Evolutionary conservation across 2,888 invertebrate species (phyloP).

Genomic region (Arctia plantaginis): DNA sequence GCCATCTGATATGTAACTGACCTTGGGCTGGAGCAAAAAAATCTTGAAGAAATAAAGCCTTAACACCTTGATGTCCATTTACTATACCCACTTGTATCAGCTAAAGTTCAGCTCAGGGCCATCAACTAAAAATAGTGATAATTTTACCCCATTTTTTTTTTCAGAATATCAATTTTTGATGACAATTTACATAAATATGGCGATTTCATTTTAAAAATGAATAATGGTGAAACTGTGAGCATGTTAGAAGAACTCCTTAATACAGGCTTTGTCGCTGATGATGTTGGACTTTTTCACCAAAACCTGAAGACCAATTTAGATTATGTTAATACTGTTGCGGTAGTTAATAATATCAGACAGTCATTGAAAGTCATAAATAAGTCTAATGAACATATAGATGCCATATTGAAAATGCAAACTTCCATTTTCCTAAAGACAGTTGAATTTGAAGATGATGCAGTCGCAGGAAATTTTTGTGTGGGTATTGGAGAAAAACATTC

Average conservation of each 20-base stretch:
- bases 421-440: conserved; percentile 50
- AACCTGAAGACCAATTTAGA: conserved; percentile 62
- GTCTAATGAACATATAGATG: conserved; percentile 32
- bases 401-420: conserved; percentile 59
- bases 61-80: not conserved
- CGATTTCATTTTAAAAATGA: conserved; percentile 61
- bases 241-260: conserved; percentile 57
- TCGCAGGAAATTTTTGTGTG: conserved; percentile 50
- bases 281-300: conserved; percentile 61
- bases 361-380: conserved; percentile 40
- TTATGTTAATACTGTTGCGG: conserved; percentile 43
- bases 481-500: conserved; percentile 33
- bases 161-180: conserved; percentile 74
- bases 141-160: conserved; percentile 17
- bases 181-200: conserved; percentile 75
- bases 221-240: conserved; percentile 50
- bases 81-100: not conserved
- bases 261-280: conserved; percentile 57
- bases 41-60: not conserved
- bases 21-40: too few relatives aligned
- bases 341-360: conserved; percentile 59
- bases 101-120: not conserved
- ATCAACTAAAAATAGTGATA: not conserved
- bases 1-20: too few relatives aligned
- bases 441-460: conserved; percentile 52